Percentiles rank a stretch among this genome's conserved stretches.
Evolutionary conservation across 1,140 invertebrate genomes (phyloP).

Genomic region (Ostrea edulis): DNA sequence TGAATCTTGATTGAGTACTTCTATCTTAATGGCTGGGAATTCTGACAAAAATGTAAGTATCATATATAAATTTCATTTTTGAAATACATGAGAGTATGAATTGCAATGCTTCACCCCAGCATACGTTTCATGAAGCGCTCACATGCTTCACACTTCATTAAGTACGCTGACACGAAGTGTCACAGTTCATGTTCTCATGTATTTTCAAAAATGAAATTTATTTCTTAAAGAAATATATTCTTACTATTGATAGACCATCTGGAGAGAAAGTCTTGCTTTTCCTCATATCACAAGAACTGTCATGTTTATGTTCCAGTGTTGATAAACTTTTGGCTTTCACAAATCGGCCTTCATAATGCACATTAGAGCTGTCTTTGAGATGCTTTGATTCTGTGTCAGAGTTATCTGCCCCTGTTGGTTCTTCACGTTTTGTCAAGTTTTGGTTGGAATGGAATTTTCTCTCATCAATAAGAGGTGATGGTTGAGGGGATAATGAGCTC

Average conservation of each 20-base stretch:
- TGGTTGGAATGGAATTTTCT: constrained; percentile 58
- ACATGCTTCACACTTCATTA: too few relatives aligned
- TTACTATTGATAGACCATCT: background rate
- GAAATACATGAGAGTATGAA: too few relatives aligned
- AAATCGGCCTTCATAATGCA: background rate
- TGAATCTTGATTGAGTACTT: too few relatives aligned
- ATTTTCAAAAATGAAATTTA: too few relatives aligned
- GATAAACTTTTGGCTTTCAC: constrained; percentile 12
- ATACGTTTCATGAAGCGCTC: too few relatives aligned
- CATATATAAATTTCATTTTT: too few relatives aligned
- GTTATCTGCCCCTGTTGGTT: constrained; percentile 71
- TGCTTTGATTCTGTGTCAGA: constrained; percentile 53
- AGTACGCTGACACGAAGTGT: too few relatives aligned
- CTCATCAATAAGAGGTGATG: constrained; percentile 76
- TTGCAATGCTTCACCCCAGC: too few relatives aligned
- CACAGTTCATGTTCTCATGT: too few relatives aligned
- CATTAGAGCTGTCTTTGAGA: background rate
- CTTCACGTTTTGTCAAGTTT: constrained; percentile 59
- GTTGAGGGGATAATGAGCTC: constrained; percentile 76
- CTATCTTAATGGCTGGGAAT: too few relatives aligned
- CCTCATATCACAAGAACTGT: constrained; percentile 3
- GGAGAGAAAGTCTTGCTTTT: constrained; percentile 16
- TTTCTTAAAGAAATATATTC: background rate
- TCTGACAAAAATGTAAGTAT: too few relatives aligned
- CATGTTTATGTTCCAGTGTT: constrained; percentile 2